These are phyloP conservation scores for Coleophora flavipennella DNA, from an alignment of 2,888 invertebrate species.

Conservation along the genomic window DNA sequence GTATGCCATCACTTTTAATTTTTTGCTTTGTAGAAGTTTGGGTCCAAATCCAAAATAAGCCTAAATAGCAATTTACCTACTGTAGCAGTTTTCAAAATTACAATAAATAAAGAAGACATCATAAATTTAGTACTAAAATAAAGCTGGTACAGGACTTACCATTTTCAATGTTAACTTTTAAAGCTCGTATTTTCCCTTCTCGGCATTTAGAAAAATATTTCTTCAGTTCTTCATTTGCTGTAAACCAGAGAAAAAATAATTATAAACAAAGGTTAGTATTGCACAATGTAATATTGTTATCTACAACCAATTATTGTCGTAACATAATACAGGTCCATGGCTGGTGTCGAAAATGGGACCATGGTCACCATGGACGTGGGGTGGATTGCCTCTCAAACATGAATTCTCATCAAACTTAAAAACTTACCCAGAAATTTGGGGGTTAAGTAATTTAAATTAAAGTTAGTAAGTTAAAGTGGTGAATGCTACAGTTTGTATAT, in stretches of 20 bases:
- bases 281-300: not conserved
- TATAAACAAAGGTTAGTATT: not conserved
- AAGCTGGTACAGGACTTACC: constrained; percentile 66
- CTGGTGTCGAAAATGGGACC: not conserved
- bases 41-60: too few species aligned
- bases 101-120: not conserved
- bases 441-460: too few species aligned
- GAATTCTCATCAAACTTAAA: too few species aligned
- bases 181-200: constrained; percentile 83
- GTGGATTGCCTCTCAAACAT: not conserved
- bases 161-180: constrained; percentile 90
- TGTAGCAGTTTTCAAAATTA: not conserved
- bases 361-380: not conserved
- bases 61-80: not conserved
- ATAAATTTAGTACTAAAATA: constrained; percentile 8
- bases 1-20: too few species aligned
- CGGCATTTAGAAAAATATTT: constrained; percentile 87
- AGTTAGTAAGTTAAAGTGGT: too few species aligned
- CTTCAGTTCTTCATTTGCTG: constrained; percentile 87
- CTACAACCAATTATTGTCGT: not conserved
- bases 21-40: too few species aligned
- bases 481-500: too few species aligned
- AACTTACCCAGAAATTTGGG: too few species aligned
- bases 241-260: constrained; percentile 26
- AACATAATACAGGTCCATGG: not conserved